Conservation (phyloP, 1,140 invertebrate genomes). For the Ips nitidus region DNA sequence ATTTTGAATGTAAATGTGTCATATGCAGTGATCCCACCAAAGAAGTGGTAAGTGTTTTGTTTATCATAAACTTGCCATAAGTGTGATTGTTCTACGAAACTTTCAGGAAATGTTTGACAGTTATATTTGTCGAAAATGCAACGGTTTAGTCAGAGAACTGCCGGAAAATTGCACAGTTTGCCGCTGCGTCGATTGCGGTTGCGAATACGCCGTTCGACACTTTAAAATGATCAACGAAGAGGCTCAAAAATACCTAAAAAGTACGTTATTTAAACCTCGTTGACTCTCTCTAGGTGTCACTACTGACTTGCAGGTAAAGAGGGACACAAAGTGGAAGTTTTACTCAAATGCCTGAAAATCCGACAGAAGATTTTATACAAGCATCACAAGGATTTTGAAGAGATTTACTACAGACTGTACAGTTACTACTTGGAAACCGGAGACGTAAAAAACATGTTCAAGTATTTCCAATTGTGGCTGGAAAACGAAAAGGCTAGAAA, state of each 20-base stretch:
- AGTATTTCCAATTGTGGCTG: conserved; percentile 44
- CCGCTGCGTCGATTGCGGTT: conserved; percentile 40
- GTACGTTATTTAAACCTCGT: conserved; percentile 21
- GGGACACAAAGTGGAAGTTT: conserved; percentile 24
- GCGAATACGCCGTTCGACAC: conserved; percentile 36
- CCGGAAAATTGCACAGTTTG: conserved; percentile 25
- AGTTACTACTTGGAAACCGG: conserved; percentile 40
- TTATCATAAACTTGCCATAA: not conserved
- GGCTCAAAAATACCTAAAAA: conserved; percentile 43
- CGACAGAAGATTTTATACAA: conserved; percentile 44
- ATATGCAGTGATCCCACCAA: conserved; percentile 44
- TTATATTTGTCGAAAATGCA: conserved; percentile 43
- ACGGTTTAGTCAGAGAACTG: conserved; percentile 41
- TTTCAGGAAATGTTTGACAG: conserved; percentile 43
- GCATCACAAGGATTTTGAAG: conserved; percentile 44
- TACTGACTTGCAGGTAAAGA: conserved; percentile 34
- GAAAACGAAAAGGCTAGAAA: conserved; percentile 42
- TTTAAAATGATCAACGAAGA: conserved; percentile 42
- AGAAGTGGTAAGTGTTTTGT: conserved; percentile 40
- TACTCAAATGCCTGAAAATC: conserved; percentile 41
- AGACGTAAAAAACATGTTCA: conserved; percentile 43
- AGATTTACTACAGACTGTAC: conserved; percentile 43
- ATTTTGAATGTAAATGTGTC: conserved; percentile 49
- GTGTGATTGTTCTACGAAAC: conserved; percentile 19
- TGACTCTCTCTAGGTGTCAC: not conserved